Base-by-base conservation (phyloP, 2,888 invertebrate species). In the Suillia variegata region DNA sequence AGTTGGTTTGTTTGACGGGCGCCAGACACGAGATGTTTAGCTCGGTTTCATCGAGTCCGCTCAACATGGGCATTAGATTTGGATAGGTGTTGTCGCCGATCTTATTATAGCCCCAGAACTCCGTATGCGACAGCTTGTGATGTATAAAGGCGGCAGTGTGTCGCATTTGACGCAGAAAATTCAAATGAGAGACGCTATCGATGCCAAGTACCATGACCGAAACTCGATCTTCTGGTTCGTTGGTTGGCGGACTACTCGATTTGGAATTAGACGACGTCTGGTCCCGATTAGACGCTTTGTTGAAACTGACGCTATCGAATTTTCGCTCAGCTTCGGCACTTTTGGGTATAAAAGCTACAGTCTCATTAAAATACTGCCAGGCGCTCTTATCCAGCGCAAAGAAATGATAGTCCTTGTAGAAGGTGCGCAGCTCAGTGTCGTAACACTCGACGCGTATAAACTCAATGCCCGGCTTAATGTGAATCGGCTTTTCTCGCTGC, bases 71-170 rank as follows among this genome's bases (percentile, higher is more conserved):
- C 6, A 92, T 87, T 60, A 97, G 79, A 80, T 97, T 97, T 1
- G 95, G 94, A 77, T 92, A 96, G 0, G 96, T 96, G 79, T 96
- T 97, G 80, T 96, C 96, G 2, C 89, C 97, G 8, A 97, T 91
- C 85, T 96, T 97, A 77, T 93, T 95, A 80, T 94, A 96, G 4
- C 96, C 97, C 66, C 90, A 80, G 76, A 97, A 84, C 76, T 94
- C 94, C 54, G 92, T 85, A 13, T 85, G 71, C 4, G 71, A 64
- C 0, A 77, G 62, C 13, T 75, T 68, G 15, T 86, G 80, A 59
- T 85, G 83, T 24, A 92, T 80, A 65, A 86, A 86, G 1, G 81
- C 74, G 2, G 84, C 80, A 0, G 93, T 92, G 71, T 85, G 85
- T 0, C 91, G 91, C 90, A 96, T 90, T 70, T 92, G 92, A 48